Percentiles rank a stretch among this genome's conserved stretches.
phyloP scores from a whole-genome alignment of 1,140 invertebrate genomes.

The Drosophila sp. region DNA sequence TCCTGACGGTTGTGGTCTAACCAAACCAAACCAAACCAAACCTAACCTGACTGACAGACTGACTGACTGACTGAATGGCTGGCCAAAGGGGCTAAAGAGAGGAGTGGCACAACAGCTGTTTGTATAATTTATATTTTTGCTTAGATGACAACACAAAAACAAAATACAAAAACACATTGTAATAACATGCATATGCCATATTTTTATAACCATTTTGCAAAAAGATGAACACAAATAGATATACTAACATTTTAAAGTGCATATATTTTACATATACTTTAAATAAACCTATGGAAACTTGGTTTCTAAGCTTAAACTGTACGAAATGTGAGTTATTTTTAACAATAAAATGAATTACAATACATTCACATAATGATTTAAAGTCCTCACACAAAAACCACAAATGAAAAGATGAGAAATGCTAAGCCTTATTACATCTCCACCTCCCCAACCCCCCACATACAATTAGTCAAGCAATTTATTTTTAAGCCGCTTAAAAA shows the following conservation, averaged over 20 bases:
- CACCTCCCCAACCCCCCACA: no score
- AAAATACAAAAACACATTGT: conserved; percentile 11
- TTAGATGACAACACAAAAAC: conserved; percentile 15
- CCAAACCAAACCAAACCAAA: conserved; percentile 21
- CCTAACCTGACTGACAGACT: conserved; percentile 1
- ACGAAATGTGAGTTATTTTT: no score
- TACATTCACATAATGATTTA: no score
- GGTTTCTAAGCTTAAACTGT: no score
- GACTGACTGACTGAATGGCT: conserved; percentile 10
- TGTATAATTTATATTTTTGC: conserved; percentile 33
- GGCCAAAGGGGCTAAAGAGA: conserved; percentile 20
- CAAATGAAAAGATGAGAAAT: neutral
- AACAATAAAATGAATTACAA: no score
- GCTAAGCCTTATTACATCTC: conserved; percentile 1
- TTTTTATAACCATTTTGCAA: conserved; percentile 9
- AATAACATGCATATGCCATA: conserved; percentile 38
- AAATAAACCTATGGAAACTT: no score
- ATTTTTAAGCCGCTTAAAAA: conserved; percentile 54
- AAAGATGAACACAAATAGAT: neutral
- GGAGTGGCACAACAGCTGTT: conserved; percentile 39
- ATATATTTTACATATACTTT: no score
- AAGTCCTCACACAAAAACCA: no score
- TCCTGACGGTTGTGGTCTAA: conserved; percentile 24
- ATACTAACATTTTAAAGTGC: no score
- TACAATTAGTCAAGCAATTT: conserved; percentile 54